phyloP scores from a whole-genome alignment of 1,140 invertebrate species.

The Cherax destructor region DNA sequence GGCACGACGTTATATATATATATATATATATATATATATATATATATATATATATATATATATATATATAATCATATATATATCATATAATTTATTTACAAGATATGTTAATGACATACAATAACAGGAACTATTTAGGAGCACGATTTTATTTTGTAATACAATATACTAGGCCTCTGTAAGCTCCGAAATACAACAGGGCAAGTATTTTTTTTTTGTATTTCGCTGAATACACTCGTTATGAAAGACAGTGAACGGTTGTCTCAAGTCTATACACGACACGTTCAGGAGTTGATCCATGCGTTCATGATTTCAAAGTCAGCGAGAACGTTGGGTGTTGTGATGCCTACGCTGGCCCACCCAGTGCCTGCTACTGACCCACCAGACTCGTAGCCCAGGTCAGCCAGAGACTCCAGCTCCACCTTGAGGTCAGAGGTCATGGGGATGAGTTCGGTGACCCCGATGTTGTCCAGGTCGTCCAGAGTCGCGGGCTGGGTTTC shows the following conservation, averaged over 20 bases:
- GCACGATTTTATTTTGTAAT: neutral
- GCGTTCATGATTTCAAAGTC: slow-evolving; percentile 72
- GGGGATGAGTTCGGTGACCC: slow-evolving; percentile 71
- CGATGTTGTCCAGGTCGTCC: slow-evolving; percentile 72
- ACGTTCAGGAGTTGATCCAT: slow-evolving; percentile 71
- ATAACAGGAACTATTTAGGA: neutral
- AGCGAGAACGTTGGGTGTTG: slow-evolving; percentile 68
- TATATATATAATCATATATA: too few species aligned
- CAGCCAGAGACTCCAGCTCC: slow-evolving; percentile 65
- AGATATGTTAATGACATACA: neutral
- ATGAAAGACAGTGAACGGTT: neutral
- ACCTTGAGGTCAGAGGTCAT: slow-evolving; percentile 71
- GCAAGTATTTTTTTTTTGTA: neutral
- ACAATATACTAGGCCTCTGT: neutral
- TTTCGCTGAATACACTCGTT: neutral
- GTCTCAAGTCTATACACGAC: neutral
- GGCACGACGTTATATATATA: too few species aligned
- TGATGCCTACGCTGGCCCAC: slow-evolving; percentile 60
- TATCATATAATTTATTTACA: too few species aligned
- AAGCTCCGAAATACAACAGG: neutral
- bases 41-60: too few species aligned
- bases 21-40: too few species aligned
- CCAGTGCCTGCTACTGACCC: slow-evolving; percentile 22
- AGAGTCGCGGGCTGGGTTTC: slow-evolving; percentile 67
- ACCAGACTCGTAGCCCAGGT: slow-evolving; percentile 60